These are phyloP conservation scores for Candoia aspera DNA, from an alignment of 2,113 vertebrate genomes.

Conservation along the genomic window DNA sequence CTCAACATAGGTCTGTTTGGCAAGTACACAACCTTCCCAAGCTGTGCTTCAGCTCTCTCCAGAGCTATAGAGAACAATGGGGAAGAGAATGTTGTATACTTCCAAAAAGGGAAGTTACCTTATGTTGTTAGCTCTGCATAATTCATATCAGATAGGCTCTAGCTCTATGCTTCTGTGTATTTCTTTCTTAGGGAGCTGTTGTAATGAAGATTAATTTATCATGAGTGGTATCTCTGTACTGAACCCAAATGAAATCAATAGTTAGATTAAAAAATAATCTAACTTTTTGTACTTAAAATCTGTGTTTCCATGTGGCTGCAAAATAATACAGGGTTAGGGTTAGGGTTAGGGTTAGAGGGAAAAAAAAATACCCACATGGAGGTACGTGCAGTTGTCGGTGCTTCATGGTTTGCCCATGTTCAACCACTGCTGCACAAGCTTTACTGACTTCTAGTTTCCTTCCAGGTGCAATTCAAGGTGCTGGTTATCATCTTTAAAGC, in stretches of 20 bases:
- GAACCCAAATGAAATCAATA: slow-evolving; percentile 36
- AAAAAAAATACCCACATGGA: not conserved
- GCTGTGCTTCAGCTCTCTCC: not conserved
- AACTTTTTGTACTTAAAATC: slow-evolving; percentile 11
- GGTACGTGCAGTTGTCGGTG: not conserved
- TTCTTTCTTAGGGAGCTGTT: slow-evolving; percentile 37
- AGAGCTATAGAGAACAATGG: not conserved
- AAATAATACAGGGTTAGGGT: too few relatives aligned
- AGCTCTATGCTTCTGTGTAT: not conserved
- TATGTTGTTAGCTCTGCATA: not conserved
- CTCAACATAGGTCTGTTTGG: slow-evolving; percentile 7
- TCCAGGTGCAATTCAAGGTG: not conserved
- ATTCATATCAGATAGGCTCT: not conserved
- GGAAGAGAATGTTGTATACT: not conserved
- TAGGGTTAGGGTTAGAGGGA: too few relatives aligned
- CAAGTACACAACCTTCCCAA: slow-evolving; percentile 23
- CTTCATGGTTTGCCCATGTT: not conserved
- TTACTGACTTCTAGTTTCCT: not conserved
- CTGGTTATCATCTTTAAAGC: not conserved
- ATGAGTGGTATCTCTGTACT: slow-evolving; percentile 17
- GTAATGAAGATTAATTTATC: slow-evolving; percentile 15
- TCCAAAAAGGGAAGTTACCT: slow-evolving; percentile 1
- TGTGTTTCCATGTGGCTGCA: not conserved
- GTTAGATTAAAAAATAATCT: slow-evolving; percentile 6
- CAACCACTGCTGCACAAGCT: not conserved